phyloP scores from a whole-genome alignment of 2,113 vertebrate genomes.

The Polyodon spathula region DNA sequence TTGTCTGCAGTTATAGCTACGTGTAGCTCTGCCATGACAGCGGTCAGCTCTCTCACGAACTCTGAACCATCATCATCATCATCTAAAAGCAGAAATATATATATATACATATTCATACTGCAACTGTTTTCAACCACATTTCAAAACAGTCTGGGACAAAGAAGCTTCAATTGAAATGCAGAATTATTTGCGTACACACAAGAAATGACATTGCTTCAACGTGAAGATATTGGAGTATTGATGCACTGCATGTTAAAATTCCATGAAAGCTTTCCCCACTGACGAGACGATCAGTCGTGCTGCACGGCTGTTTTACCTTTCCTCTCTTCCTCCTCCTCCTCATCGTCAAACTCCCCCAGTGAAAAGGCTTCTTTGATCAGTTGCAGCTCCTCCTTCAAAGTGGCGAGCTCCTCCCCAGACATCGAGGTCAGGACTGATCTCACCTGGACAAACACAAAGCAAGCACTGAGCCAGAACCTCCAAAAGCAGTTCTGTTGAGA shows the following conservation, averaged over 20 bases:
- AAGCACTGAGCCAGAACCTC: no score
- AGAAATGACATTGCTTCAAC: no score
- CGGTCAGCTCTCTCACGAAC: conserved; percentile 69
- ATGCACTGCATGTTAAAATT: no score
- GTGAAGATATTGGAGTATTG: no score
- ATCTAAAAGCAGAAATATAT: conserved; percentile 49
- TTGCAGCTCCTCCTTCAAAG: conserved; percentile 64
- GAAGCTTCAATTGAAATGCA: no score
- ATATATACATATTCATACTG: no score
- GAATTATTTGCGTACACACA: no score
- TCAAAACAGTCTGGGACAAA: no score
- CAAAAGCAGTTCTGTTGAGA: no score
- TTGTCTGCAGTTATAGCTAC: conserved; percentile 65
- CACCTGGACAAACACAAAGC: conserved; percentile 52
- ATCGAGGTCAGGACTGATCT: conserved; percentile 71
- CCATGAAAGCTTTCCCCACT: no score
- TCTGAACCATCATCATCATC: conserved; percentile 58
- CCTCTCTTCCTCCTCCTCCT: conserved; percentile 79
- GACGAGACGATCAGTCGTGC: neutral
- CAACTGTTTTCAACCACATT: no score
- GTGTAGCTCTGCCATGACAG: conserved; percentile 62
- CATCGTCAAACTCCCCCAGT: conserved; percentile 83
- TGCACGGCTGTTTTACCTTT: conserved; percentile 47
- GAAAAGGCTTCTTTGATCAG: conserved; percentile 78
- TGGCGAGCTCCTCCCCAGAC: conserved; percentile 66